Conservation (phyloP, 2,797 vertebrate genomes). For the Austrolebias charrua region DNA sequence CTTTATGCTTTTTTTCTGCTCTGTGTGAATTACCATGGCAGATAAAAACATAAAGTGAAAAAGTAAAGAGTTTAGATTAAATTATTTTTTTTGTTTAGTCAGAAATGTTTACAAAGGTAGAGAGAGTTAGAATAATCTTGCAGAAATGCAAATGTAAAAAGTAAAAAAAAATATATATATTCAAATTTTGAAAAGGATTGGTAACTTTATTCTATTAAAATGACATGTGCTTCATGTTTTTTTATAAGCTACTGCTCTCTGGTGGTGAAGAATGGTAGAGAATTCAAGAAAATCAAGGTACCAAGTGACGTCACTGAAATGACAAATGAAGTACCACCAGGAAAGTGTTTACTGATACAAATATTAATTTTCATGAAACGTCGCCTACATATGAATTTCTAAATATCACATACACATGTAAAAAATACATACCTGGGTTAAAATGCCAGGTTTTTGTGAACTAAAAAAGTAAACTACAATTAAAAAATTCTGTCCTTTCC, state of each 20-base stretch:
- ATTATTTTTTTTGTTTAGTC: constrained; percentile 22
- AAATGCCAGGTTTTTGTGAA: too few species aligned
- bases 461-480: too few species aligned
- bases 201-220: constrained; percentile 4
- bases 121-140: not conserved
- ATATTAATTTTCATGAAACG: too few species aligned
- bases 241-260: constrained; percentile 64
- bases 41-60: not conserved
- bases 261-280: constrained; percentile 47
- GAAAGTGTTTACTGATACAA: too few species aligned
- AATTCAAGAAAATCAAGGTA: constrained; percentile 2
- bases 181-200: not conserved
- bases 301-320: too few species aligned
- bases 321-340: too few species aligned
- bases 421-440: too few species aligned
- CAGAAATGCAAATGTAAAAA: not conserved
- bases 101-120: constrained; percentile 10
- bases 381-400: too few species aligned
- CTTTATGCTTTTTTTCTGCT: constrained; percentile 12
- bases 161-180: not conserved
- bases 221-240: not conserved
- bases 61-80: not conserved
- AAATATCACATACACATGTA: too few species aligned
- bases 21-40: not conserved
- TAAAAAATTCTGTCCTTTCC: too few species aligned